Evolutionary conservation across 2,888 invertebrate species (phyloP), one percentile per base, ranked within the genome.

Genomic region (Pegoplata infirma): DNA sequence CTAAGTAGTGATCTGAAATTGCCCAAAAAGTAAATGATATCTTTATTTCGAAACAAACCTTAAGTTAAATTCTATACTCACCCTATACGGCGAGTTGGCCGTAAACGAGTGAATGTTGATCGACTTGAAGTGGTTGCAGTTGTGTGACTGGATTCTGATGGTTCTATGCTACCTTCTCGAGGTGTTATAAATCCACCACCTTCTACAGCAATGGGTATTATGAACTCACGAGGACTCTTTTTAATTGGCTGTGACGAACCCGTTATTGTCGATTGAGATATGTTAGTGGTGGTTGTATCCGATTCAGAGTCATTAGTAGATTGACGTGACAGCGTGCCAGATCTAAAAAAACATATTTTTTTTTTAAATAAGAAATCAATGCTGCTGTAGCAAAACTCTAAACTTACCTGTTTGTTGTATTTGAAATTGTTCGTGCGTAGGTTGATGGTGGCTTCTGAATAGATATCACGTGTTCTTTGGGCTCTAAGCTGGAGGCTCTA

Each of bases 171-270:
- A 81, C 94, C 93, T 76, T 92, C 92, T 75, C 93, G 84, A 47
- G 90, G 90, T 28, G 90, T 90, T 67, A 90, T 94, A 88, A 94
- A 95, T 78, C 96, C 96, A 79, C 96, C 96, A 83, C 96, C 97
- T 89, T 97, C 97, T 68, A 97, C 94, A 16, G 96, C 96, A 85
- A 97, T 97, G n/a, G 97, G 97, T 89, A 97, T 97, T 85, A 97
- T 96, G 86, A 96, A 96, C 90, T 97, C 97, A 49, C 97, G 92
- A 14, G 96, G 96, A 12, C 96, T 96, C 90, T 96, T 97, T 87
- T 95, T 94, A 86, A 96, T 96, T 5, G 96, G 95, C 87, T 94
- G 94, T 16, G 89, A 89, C 53, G 88, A 85, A 32, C 86, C 85
- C 40, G 88, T 85, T 32, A 82, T 91, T 0, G 94, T 94, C 8